A percentile compares a stretch with the other conserved stretches of the same genome.
Evolutionary conservation across 64 coral and sea anemone genomes (phyloP).

Genomic region (Pocillopora damicornis): DNA sequence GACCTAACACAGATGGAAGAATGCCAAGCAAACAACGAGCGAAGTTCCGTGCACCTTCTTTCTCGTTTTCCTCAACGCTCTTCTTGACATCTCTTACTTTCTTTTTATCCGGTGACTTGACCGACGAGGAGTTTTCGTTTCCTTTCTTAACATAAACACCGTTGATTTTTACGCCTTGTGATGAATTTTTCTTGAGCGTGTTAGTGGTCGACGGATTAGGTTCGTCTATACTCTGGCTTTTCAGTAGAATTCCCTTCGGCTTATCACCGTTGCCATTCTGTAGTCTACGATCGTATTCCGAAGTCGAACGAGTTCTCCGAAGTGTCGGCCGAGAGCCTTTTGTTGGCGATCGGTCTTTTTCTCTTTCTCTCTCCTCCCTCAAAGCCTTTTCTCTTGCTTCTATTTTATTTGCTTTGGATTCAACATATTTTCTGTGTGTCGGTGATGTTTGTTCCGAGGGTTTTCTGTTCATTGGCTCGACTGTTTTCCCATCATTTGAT

Average conservation of each 20-base stretch:
- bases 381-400: conserved; percentile 70
- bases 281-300: conserved; percentile 82
- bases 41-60: conserved; percentile 94
- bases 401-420: conserved; percentile 89
- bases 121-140: conserved; percentile 10
- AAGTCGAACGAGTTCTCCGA: conserved; percentile 69
- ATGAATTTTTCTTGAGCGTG: conserved; percentile 33
- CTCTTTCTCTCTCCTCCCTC: conserved; percentile 28
- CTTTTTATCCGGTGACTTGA: conserved; percentile 56
- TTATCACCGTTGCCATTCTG: conserved; percentile 63
- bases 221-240: conserved; percentile 59
- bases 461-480: conserved; percentile 47
- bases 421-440: conserved; percentile 73
- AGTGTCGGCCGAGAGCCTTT: conserved; percentile 72
- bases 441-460: conserved; percentile 31
- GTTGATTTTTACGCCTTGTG: conserved; percentile 85
- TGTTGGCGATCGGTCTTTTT: conserved; percentile 56
- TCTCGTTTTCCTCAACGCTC: conserved; percentile 94
- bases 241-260: conserved; percentile 89
- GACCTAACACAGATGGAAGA: conserved; percentile 84
- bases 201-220: not conserved
- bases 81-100: conserved; percentile 87
- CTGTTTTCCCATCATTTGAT: conserved; percentile 25
- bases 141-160: conserved; percentile 76
- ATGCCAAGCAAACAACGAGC: conserved; percentile 96